Percentiles rank a stretch among this genome's conserved stretches.
Evolutionary conservation across 2,888 invertebrate genomes (phyloP).

Genomic region (Augiades crinisus): DNA sequence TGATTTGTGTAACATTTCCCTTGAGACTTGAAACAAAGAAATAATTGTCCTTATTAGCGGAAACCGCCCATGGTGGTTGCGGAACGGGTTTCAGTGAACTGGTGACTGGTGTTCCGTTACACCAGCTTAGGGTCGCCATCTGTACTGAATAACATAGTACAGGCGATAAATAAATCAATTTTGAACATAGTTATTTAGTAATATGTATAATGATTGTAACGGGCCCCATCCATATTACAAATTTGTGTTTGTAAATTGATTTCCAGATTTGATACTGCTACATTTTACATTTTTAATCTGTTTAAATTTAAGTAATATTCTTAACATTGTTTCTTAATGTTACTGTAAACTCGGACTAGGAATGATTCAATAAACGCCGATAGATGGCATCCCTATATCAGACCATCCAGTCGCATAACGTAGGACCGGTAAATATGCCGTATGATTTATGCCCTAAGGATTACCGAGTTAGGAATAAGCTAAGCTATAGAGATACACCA

Average conservation of each 20-base stretch:
- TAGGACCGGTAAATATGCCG: not conserved
- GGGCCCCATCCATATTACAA: no score
- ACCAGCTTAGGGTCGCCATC: constrained; percentile 4
- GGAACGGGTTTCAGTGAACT: constrained; percentile 14
- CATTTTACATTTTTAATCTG: no score
- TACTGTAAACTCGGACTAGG: no score
- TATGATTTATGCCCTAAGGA: constrained; percentile 2
- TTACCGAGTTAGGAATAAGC: not conserved
- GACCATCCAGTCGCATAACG: not conserved
- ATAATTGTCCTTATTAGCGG: constrained; percentile 3
- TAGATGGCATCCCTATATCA: not conserved
- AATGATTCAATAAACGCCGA: no score
- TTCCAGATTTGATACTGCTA: no score
- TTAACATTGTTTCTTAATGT: no score
- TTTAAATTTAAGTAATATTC: no score
- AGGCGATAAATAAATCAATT: no score
- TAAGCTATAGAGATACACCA: not conserved
- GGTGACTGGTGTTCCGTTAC: constrained; percentile 14
- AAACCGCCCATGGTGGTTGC: constrained; percentile 1
- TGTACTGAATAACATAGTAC: no score
- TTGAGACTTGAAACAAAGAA: not conserved
- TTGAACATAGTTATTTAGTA: no score
- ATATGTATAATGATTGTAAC: no score
- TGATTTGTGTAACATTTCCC: not conserved
- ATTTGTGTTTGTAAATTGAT: no score